Conservation (phyloP, 1,140 invertebrate genomes). For the Mycetomoellerius zeteki region DNA sequence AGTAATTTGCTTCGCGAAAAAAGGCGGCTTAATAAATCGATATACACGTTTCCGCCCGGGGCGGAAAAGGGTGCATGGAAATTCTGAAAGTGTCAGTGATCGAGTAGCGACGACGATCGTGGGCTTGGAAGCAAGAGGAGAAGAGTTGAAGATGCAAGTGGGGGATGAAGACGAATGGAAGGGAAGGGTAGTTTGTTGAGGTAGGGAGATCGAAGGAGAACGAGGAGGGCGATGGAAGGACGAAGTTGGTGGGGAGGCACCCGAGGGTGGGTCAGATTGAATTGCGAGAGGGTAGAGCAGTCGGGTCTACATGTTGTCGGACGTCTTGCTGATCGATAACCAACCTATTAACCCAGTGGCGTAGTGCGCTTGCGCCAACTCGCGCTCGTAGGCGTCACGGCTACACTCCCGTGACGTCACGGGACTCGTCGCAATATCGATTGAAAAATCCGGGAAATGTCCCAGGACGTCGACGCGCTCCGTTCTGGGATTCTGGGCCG, state of each 20-base stretch:
- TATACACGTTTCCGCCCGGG: constrained; percentile 40
- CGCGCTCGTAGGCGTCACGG: constrained; percentile 73
- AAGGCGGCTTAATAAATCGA: constrained; percentile 39
- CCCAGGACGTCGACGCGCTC: constrained; percentile 75
- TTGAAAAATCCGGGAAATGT: constrained; percentile 79
- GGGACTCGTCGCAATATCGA: constrained; percentile 77
- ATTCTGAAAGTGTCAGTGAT: constrained; percentile 64
- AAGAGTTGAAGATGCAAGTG: constrained; percentile 6
- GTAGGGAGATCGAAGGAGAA: constrained; percentile 53
- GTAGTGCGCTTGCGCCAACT: constrained; percentile 66
- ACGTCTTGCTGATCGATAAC: constrained; percentile 77
- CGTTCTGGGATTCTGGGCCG: constrained; percentile 76
- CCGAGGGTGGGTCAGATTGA: constrained; percentile 67
- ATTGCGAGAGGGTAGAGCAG: constrained; percentile 61
- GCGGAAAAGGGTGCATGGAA: constrained; percentile 45
- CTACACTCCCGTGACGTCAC: constrained; percentile 75
- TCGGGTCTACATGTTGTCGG: constrained; percentile 69
- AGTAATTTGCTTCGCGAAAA: constrained; percentile 50
- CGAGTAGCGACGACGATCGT: constrained; percentile 45
- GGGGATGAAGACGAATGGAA: constrained; percentile 46
- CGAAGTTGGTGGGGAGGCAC: constrained; percentile 38
- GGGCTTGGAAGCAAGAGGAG: constrained; percentile 8
- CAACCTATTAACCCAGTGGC: constrained; percentile 76
- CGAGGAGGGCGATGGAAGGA: constrained; percentile 16
- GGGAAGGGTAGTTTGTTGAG: constrained; percentile 43